Base-by-base conservation (phyloP, 2,888 invertebrate genomes). In the Gasteruption jaculator region DNA sequence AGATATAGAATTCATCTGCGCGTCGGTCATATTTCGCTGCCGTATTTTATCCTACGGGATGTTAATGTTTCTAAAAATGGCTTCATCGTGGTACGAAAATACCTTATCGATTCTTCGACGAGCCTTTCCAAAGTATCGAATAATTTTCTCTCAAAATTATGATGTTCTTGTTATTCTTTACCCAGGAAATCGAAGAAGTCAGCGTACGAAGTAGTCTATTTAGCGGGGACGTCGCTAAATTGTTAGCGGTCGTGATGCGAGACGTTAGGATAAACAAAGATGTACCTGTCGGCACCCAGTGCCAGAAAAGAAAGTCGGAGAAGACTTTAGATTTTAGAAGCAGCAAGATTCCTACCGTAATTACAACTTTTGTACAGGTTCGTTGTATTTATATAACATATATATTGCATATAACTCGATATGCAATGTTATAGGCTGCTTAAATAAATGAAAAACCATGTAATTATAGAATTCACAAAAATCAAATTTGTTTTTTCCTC, bases 191-290 rank as follows among this genome's bases (percentile, higher is more conserved):
- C 45, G 85, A 90, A 60, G 87, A 90, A 68, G 80, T 91, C 54
- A 84, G 88, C 49, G 79, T 91, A 52, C 82, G 86, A 39, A 91
- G 91, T 65, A 91, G 90, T 71, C 84, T 90, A 63, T 82, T 91
- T 54, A 91, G 89, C 66, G 89, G 90, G 2, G 91, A 91, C 55
- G 85, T 91, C 38, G 88, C 87, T 15, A 91, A 91, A 68, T 71
- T 91, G 10, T 73, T 91, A 3, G 87, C 88, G 3, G 82, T 91
- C 14, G 82, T 88, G n/a, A 82, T 90, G 51, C 79, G 80, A 47
- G 87, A 89, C 63, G 83, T 90, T 3, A 78, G 87, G 49, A 79
- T 91, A 41, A 87, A 88, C 56, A 87, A 89, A 68, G 85, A 86
- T 73, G 81, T 85, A 31, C 68, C 63, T 3, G 49, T 59, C 8